Evolutionary conservation across 2,113 vertebrate species (phyloP).

Genomic region (Lagopus leucura): DNA sequence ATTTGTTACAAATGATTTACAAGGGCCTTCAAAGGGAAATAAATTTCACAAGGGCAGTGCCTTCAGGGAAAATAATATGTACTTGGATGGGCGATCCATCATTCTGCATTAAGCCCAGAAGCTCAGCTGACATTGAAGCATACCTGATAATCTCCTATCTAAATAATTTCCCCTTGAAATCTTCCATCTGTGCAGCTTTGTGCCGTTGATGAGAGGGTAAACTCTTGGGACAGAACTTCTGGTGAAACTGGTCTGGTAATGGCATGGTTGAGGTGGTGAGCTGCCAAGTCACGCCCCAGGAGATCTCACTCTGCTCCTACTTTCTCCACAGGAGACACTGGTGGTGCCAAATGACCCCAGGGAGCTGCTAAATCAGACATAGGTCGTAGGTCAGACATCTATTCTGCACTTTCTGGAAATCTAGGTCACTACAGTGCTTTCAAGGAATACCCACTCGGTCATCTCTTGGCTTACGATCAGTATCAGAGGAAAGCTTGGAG

Average conservation of each 20-base stretch:
- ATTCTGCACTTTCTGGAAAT: not conserved
- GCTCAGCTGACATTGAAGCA: constrained; percentile 20
- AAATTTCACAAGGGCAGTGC: constrained; percentile 54
- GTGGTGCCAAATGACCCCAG: not conserved
- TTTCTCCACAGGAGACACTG: not conserved
- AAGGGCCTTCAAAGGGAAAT: constrained; percentile 51
- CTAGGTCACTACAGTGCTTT: not conserved
- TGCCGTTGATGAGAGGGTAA: constrained; percentile 15
- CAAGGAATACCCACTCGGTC: not conserved
- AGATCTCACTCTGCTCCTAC: not conserved
- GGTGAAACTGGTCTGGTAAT: not conserved
- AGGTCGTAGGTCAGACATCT: not conserved
- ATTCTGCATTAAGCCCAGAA: constrained; percentile 57
- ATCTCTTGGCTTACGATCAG: not conserved
- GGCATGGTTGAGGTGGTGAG: not conserved
- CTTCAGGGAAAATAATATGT: constrained; percentile 50
- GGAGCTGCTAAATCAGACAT: not conserved
- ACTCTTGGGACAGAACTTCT: not conserved
- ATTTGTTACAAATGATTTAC: constrained; percentile 57
- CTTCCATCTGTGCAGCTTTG: constrained; percentile 34
- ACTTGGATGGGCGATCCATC: constrained; percentile 56
- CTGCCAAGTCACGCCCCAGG: not conserved
- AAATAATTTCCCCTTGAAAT: constrained; percentile 66
- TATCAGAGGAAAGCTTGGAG: not conserved
- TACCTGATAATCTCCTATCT: constrained; percentile 64